Evolutionary conservation across 2,113 vertebrate genomes (phyloP), one percentile per base, ranked within the genome.

Genomic region (Psittacara wagleri): DNA sequence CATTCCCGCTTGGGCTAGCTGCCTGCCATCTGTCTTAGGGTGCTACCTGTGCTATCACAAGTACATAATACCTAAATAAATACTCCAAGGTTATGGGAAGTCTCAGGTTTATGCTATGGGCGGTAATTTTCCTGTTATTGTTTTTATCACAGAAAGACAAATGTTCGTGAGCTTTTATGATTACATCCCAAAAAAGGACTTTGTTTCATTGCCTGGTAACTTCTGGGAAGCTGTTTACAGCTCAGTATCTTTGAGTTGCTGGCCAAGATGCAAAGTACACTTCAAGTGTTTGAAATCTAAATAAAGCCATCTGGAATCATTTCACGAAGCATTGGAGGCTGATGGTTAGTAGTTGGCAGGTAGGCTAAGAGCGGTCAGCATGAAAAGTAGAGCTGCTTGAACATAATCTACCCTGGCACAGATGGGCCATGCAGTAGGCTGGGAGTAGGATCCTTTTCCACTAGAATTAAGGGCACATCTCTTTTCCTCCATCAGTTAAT

Each of bases 221-320:
- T 12, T 74, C 51, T 82, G 62, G 19, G 73, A 68, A 48, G 9
- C 73, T 61, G 57, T 89, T 94, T 82, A 64, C 66, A 4, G 0
- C 35, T 84, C 5, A 0, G 27, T 94, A 62, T 95, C 81, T 78
- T 43, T 31, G 88, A 92, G 61, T 81, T 79, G 24, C 72, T 55
- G 88, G 39, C 77, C 89, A 91, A 78, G 77, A 92, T 84, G 94
- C 94, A 96, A 95, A 97, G 96, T 95, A 82, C 91, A 76, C 49
- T 49, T 64, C 0, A 59, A 68, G 69, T 28, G 51, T 63, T 94
- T 78, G 25, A 92, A 91, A 46, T 67, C 68, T 37, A 93, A 51
- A 27, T 68, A 82, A 84, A 87, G 43, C 43, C 35, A 69, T 48
- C 66, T 51, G 86, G 68, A 86, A 20, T 75, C 9, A 13, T 86